These are phyloP conservation scores for Onychomys arenicola DNA, from an alignment of 2,797 vertebrate genomes.

Conservation along the genomic window DNA sequence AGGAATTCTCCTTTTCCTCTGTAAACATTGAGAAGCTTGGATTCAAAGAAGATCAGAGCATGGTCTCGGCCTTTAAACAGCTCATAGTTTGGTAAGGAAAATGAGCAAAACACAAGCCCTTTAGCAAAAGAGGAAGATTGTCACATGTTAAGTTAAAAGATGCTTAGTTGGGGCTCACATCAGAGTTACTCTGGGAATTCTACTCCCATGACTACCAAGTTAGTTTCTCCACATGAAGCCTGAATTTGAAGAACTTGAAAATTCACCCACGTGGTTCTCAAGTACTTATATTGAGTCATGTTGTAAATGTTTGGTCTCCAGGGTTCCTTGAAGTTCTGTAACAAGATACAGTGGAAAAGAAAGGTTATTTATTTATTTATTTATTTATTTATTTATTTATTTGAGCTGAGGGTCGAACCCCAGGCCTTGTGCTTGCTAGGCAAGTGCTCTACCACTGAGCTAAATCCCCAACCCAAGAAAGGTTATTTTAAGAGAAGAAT, in stretches of 20 bases:
- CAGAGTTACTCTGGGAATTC: not conserved
- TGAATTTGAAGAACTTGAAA: constrained; percentile 41
- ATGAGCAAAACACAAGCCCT: not conserved
- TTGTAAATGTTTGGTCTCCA: constrained; percentile 16
- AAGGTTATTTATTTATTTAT: too few species aligned
- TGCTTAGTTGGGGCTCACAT: not conserved
- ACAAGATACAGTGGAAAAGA: not conserved
- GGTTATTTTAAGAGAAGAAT: not conserved
- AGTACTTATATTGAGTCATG: not conserved
- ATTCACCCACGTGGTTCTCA: not conserved
- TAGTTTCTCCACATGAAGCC: not conserved
- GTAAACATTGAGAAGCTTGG: not conserved
- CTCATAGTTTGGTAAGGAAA: not conserved
- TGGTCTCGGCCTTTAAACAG: not conserved
- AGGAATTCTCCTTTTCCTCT: not conserved
- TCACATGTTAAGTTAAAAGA: not conserved
- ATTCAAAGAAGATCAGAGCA: not conserved
- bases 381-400: too few species aligned
- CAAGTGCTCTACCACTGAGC: too few species aligned
- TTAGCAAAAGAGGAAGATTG: constrained; percentile 14
- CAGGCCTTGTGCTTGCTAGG: too few species aligned
- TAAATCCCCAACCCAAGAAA: too few species aligned
- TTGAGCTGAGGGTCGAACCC: too few species aligned
- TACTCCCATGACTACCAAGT: not conserved
- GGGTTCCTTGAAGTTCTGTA: not conserved